phyloP scores from a whole-genome alignment of 2,113 vertebrate species.

The Pardalotus punctatus region DNA sequence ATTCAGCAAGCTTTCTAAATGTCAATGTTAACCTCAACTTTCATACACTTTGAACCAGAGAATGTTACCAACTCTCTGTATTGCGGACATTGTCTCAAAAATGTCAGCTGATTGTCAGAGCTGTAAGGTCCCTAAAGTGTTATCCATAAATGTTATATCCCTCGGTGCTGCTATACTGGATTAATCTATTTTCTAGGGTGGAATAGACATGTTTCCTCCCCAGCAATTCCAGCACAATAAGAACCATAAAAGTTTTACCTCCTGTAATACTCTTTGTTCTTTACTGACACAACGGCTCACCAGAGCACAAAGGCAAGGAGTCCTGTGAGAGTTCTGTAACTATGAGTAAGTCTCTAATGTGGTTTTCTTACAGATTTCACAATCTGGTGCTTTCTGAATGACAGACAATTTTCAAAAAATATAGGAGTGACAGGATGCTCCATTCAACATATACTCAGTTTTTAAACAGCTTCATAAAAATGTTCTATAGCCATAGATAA shows the following conservation, averaged over 20 bases:
- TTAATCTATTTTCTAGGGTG: neutral
- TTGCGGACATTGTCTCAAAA: neutral
- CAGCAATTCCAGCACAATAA: neutral
- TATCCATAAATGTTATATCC: neutral
- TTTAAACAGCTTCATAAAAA: neutral
- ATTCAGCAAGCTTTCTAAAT: neutral
- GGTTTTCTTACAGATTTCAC: neutral
- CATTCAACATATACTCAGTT: neutral
- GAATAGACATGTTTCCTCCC: neutral
- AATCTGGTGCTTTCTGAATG: neutral
- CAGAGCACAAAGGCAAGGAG: neutral
- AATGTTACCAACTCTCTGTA: neutral
- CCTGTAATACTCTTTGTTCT: neutral
- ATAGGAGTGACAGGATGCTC: neutral
- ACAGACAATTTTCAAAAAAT: neutral
- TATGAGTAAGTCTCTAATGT: neutral
- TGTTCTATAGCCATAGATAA: neutral
- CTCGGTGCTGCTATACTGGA: neutral
- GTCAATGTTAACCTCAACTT: neutral
- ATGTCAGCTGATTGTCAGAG: neutral
- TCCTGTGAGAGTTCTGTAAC: neutral
- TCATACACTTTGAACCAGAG: neutral
- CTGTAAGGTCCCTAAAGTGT: neutral
- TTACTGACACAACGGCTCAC: neutral
- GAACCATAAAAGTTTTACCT: neutral